Base-by-base conservation (phyloP, 2,797 vertebrate species). In the Tympanoctomys barrerae region DNA sequence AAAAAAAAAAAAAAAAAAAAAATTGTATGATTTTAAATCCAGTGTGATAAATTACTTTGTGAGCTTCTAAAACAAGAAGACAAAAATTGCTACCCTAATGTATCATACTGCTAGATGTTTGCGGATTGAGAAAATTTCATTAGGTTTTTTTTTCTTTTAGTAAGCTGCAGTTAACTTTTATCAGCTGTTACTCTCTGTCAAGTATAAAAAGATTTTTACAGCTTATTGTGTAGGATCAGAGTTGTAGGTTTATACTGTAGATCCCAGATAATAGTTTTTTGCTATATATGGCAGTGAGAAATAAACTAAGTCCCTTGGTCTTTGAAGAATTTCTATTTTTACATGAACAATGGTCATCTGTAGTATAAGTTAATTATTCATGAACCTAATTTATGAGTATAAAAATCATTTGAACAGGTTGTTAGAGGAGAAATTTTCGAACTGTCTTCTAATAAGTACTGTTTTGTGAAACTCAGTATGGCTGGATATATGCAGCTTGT, bases 271-370 rank as follows among this genome's bases (percentile, higher is more conserved):
- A 42, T 90, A 46, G 24, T 77, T 77, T 49, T 49, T 46, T 3
- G 13, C 59, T 64, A 7, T 78, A 21, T 33, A 10, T 36, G 42
- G 75, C 87, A 54, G 6, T 66, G 57, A 59, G 42, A 79, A 52
- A 79, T 54, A 88, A 68, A 81, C 31, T 49, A 42, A 83, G 33
- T 42, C 33, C 13, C 28, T 92, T 88, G 83, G 24, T 90, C 26
- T 18, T 75, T 87, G 39, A 92, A 66, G 62, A 90, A 28, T 90
- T 95, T 93, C 80, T 13, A 59, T 22, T 95, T 91, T 91, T 61
- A 62, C 39, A 49, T 83, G 31, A 94, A 66, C 94, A 93, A 39
- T 81, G 64, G 26, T 77, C 24, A 71, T 46, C 81, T 81, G 9
- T 70, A n/a, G 36, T 24, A 64, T 81, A 78, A 84, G 28, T 93